These are phyloP conservation scores for Crax fasciolata DNA, from an alignment of 2,797 vertebrate genomes.

Conservation along the genomic window DNA sequence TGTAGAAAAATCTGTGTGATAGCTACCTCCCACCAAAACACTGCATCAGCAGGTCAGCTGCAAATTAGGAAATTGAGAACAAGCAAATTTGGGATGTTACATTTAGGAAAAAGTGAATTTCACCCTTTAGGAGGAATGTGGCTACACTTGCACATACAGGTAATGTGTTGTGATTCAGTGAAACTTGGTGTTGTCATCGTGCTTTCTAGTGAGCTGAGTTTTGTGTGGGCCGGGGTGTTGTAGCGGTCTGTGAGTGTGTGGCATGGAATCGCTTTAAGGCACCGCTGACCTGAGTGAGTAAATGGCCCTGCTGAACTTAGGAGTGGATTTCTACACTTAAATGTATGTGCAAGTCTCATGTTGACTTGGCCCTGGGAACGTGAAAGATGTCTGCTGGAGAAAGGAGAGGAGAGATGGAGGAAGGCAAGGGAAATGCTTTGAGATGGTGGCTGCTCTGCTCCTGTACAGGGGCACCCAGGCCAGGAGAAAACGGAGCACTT, in stretches of 20 bases:
- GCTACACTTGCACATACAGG: rapidly evolving
- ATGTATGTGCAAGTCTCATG: neutral
- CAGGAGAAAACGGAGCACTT: neutral
- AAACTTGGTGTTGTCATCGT: rapidly evolving
- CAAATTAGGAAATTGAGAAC: neutral
- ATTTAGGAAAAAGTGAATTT: neutral
- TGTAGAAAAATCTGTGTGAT: neutral
- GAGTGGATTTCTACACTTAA: rapidly evolving
- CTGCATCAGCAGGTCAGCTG: rapidly evolving
- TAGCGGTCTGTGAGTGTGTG: neutral
- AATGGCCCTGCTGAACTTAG: neutral
- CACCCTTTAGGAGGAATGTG: rapidly evolving
- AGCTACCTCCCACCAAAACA: neutral
- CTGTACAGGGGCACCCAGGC: neutral
- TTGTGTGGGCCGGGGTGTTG: neutral
- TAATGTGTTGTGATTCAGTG: rapidly evolving
- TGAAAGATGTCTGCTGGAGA: neutral
- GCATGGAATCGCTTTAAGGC: neutral
- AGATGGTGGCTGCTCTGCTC: neutral
- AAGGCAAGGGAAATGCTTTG: neutral
- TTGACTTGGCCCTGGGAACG: neutral
- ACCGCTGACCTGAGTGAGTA: neutral
- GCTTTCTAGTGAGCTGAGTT: neutral
- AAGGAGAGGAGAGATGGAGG: neutral
- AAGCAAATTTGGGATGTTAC: neutral